Conservation (phyloP, 2,888 invertebrate genomes). For the Gerris lacustris region DNA sequence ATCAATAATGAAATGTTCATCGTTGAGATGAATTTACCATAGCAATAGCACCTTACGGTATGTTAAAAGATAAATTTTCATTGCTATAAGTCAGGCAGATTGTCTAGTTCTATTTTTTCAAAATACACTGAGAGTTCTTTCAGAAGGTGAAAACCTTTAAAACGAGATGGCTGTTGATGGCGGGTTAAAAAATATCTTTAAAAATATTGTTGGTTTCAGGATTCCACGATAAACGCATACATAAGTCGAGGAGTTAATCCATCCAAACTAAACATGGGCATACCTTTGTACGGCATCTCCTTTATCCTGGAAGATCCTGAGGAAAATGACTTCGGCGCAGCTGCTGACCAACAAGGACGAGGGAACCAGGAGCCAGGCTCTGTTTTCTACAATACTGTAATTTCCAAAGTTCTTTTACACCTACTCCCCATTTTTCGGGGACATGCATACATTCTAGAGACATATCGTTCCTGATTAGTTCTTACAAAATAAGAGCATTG, state of each 20-base stretch:
- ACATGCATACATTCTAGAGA: too few relatives aligned
- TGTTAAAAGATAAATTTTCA: too few relatives aligned
- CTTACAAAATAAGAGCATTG: too few relatives aligned
- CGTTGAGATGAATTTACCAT: too few relatives aligned
- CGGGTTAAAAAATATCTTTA: neutral
- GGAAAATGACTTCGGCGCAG: neutral
- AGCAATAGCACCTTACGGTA: too few relatives aligned
- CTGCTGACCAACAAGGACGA: neutral
- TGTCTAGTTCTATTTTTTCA: too few relatives aligned
- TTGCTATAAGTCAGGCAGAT: too few relatives aligned
- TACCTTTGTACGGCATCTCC: neutral
- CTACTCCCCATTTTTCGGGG: too few relatives aligned
- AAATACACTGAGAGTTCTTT: too few relatives aligned
- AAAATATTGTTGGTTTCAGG: neutral
- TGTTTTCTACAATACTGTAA: neutral
- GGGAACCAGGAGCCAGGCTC: neutral
- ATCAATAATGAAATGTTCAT: too few relatives aligned
- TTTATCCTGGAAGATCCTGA: conserved; percentile 1
- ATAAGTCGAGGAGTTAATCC: conserved; percentile 1
- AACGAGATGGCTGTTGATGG: neutral
- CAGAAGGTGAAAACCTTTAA: too few relatives aligned
- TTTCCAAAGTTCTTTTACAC: neutral
- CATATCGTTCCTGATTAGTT: too few relatives aligned
- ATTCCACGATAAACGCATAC: neutral
- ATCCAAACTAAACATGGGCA: neutral